Evolutionary conservation across 2,797 vertebrate genomes (phyloP).

Genomic region (Enoplosus armatus): DNA sequence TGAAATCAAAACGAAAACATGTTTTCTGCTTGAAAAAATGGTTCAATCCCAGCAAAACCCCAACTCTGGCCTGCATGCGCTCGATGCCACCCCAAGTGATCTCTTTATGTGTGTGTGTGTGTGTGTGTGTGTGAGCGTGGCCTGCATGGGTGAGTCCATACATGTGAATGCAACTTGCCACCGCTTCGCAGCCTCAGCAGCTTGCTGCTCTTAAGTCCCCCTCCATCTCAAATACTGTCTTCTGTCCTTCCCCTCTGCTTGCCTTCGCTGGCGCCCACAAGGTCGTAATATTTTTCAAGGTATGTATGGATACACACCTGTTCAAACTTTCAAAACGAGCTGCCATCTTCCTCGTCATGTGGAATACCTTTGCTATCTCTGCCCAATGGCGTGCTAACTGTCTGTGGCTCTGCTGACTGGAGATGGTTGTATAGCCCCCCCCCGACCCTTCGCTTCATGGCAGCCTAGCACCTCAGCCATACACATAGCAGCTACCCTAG

Average conservation of each 20-base stretch:
- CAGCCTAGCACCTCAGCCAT: no score
- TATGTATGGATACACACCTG: slow-evolving; percentile 79
- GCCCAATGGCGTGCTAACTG: slow-evolving; percentile 14
- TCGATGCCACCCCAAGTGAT: neutral
- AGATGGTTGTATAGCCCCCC: slow-evolving; percentile 19
- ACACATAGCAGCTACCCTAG: slow-evolving; percentile 7
- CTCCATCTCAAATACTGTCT: slow-evolving; percentile 80
- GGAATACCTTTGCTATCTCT: slow-evolving; percentile 37
- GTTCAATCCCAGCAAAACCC: slow-evolving; percentile 21
- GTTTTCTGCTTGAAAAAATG: slow-evolving; percentile 2
- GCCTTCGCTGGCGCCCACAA: slow-evolving; percentile 79
- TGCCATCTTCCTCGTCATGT: slow-evolving; percentile 39
- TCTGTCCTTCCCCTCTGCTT: slow-evolving; percentile 84
- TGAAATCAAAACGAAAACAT: no score
- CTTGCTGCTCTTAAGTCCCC: slow-evolving; percentile 47
- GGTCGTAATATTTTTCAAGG: slow-evolving; percentile 89
- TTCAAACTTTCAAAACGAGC: slow-evolving; percentile 40
- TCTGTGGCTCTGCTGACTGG: slow-evolving; percentile 24
- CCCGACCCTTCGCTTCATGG: no score
- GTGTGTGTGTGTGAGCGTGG: neutral
- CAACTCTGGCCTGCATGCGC: slow-evolving; percentile 53
- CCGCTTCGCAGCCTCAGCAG: slow-evolving; percentile 35
- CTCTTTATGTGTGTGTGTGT: neutral
- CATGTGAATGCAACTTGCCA: slow-evolving; percentile 23
- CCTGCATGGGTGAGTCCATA: slow-evolving; percentile 26